Percentiles rank a stretch among this genome's conserved stretches.
phyloP scores from a whole-genome alignment of 2,113 vertebrate species.

The Ceyx cyanopectus region DNA sequence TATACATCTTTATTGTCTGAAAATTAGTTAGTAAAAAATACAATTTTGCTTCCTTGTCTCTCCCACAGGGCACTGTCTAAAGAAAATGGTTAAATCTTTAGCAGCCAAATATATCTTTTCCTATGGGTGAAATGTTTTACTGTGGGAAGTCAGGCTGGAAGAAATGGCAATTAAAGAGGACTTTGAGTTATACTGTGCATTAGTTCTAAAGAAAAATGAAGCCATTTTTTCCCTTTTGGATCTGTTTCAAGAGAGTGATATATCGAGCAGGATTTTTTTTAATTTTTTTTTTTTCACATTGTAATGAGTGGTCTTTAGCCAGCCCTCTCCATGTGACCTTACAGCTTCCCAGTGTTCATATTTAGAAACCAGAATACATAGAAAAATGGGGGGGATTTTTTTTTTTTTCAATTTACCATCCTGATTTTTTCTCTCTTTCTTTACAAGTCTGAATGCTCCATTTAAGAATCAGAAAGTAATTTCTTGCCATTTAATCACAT shows the following conservation, averaged over 20 bases:
- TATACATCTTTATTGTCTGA: not conserved
- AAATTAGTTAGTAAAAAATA: not conserved
- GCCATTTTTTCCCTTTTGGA: not conserved
- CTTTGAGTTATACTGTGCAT: constrained; percentile 29
- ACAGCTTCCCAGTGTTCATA: not conserved
- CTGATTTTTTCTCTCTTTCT: not conserved
- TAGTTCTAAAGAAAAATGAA: constrained; percentile 25
- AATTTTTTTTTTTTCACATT: not conserved
- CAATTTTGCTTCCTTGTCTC: not conserved
- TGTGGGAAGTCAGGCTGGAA: constrained; percentile 1
- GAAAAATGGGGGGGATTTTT: not conserved
- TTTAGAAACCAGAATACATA: not conserved
- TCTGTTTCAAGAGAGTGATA: not conserved
- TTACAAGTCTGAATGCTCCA: not conserved
- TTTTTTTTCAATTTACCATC: not conserved
- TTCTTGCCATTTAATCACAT: not conserved
- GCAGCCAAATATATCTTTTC: not conserved
- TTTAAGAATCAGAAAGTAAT: not conserved
- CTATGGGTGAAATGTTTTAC: constrained; percentile 29
- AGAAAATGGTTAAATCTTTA: constrained; percentile 13
- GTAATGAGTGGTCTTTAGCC: not conserved
- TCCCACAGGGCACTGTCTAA: not conserved
- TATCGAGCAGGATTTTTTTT: no score
- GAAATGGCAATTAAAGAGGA: constrained; percentile 40
- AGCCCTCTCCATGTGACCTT: not conserved